Conservation (phyloP, 2,888 invertebrate genomes). For the Platerodrilus igneus region DNA sequence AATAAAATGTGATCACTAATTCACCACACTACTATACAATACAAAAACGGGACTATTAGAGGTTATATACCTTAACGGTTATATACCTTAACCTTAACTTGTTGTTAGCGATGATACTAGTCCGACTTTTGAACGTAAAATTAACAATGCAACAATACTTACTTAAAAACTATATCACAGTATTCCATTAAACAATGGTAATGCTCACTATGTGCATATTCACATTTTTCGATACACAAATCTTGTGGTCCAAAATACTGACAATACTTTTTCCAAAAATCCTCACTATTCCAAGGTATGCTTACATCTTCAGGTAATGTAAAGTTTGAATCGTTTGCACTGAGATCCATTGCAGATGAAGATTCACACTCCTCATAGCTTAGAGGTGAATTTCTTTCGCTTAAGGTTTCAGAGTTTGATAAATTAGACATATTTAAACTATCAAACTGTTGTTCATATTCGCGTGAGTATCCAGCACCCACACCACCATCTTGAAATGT, state of each 20-base stretch:
- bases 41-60: too few species aligned
- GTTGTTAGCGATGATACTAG: background rate
- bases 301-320: slow-evolving; percentile 34
- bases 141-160: slow-evolving; percentile 29
- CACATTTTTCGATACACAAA: slow-evolving; percentile 47
- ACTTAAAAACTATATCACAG: slow-evolving; percentile 70
- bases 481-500: slow-evolving; percentile 55
- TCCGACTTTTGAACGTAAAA: background rate
- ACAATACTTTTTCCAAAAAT: slow-evolving; percentile 56
- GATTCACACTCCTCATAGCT: slow-evolving; percentile 47
- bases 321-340: slow-evolving; percentile 42
- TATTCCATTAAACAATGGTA: slow-evolving; percentile 79
- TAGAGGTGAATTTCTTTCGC: slow-evolving; percentile 53
- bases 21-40: too few species aligned
- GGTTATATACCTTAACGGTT: too few species aligned
- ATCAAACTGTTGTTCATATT: slow-evolving; percentile 46
- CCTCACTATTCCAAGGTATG: slow-evolving; percentile 46
- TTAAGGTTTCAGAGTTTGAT: slow-evolving; percentile 52
- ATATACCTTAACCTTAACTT: too few species aligned
- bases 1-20: too few species aligned
- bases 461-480: slow-evolving; percentile 46
- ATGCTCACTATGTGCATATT: slow-evolving; percentile 71
- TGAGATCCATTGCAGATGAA: slow-evolving; percentile 45
- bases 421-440: slow-evolving; percentile 40
- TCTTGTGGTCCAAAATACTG: slow-evolving; percentile 45